phyloP scores from a whole-genome alignment of 2,888 invertebrate species.

The Periphyllus acericola region DNA sequence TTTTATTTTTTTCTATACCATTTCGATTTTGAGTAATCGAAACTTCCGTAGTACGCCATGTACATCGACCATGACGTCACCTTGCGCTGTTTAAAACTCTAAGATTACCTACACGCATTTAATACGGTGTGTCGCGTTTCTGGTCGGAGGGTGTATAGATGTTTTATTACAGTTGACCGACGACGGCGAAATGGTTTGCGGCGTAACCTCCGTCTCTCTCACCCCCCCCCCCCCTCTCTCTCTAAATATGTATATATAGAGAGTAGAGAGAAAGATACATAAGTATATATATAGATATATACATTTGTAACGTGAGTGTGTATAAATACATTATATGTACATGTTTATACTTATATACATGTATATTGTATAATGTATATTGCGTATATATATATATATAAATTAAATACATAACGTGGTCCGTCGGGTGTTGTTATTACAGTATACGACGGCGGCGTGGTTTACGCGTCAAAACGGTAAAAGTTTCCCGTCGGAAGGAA shows the following conservation, averaged over 20 bases:
- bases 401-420: background rate
- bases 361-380: no score
- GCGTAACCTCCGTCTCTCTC: background rate
- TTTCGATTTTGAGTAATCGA: background rate
- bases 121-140: background rate
- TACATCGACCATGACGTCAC: background rate
- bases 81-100: background rate
- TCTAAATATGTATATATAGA: background rate
- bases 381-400: no score
- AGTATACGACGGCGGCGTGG: background rate
- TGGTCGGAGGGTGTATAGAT: background rate
- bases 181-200: background rate
- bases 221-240: background rate
- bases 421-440: conserved; percentile 35
- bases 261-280: no score
- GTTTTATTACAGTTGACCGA: conserved; percentile 31
- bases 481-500: conserved; percentile 33
- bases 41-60: background rate
- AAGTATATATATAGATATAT: no score
- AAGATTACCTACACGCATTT: background rate
- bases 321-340: background rate
- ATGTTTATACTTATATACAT: background rate
- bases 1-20: no score
- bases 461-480: conserved; percentile 4
- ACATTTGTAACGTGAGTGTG: background rate